Base-by-base conservation (phyloP, 2,113 vertebrate genomes). In the Leucoraja erinaceus region DNA sequence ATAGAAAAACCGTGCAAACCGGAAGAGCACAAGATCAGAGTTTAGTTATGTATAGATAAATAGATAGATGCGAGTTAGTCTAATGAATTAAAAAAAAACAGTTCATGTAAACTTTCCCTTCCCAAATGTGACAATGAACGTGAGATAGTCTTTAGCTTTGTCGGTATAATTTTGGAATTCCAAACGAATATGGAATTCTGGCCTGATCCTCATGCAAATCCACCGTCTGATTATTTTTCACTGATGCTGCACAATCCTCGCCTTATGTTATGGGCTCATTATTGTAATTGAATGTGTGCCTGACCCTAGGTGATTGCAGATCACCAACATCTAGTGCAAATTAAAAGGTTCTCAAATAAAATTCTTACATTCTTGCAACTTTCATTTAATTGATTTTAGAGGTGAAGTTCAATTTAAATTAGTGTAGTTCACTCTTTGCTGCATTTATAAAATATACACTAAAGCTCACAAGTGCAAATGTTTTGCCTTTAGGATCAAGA, bases 241-340 rank as follows among this genome's bases (percentile, higher is more conserved):
- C 59, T 88, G n/a, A 63, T 66, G 61, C 59, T 88, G 59, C 59
- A 88, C 59, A 88, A 16, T 88, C 59, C 28, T 31, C 33, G 83
- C 63, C 59, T 18, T n/a, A 88, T 72, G 66, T 47, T 91, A 91
- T 20, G 66, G 33, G 1, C 83, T 88, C 83, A 88, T 88, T 88
- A 66, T 88, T 63, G 59, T 86, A 31, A 86, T 61, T 88, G 83
- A 88, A n/a, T 14, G 83, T 31, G 25, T 88, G 59, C 83, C 83
- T 63, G 83, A 88, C 59, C 56, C 59, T 18, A 88, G 83, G 83
- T 88, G 59, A 88, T 88, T 88, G 28, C 59, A 88, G 83, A 88
- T 88, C 59, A 61, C 59, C 83, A 63, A 31, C 59, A 88, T 63
- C 83, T 61, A 88, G 59, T 31, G 28, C 83, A 63, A 88, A 88